Evolutionary conservation across 2,888 invertebrate genomes (phyloP).

Genomic region (Biston stratarius): DNA sequence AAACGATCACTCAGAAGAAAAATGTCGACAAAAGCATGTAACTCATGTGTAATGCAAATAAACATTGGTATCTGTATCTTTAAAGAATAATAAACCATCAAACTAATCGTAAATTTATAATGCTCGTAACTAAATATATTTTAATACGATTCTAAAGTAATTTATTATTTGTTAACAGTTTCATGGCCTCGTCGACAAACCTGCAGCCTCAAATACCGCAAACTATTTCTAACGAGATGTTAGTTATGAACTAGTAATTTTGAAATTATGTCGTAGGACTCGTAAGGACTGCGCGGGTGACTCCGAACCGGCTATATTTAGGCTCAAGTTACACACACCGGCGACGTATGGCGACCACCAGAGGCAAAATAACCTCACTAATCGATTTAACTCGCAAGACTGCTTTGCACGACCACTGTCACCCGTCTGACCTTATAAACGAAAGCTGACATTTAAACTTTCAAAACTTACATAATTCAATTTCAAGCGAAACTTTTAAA

Average conservation of each 20-base stretch:
- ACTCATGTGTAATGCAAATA: no score
- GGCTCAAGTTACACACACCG: conserved; percentile 58
- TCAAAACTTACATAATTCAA: conserved; percentile 52
- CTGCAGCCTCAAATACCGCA: background rate
- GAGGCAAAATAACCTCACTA: conserved; percentile 63
- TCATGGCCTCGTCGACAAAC: conserved; percentile 2
- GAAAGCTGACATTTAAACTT: conserved; percentile 62
- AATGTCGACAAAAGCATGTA: no score
- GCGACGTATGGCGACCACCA: conserved; percentile 71
- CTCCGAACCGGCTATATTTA: conserved; percentile 71
- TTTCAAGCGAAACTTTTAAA: conserved; percentile 34
- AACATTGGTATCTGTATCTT: no score
- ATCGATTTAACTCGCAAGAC: conserved; percentile 68
- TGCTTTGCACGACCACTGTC: conserved; percentile 64
- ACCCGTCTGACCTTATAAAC: conserved; percentile 56
- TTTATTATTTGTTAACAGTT: conserved; percentile 6
- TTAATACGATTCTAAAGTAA: background rate
- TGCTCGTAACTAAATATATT: background rate
- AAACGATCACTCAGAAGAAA: no score
- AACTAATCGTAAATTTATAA: background rate
- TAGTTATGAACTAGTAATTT: conserved; percentile 24
- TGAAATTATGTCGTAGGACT: conserved; percentile 44
- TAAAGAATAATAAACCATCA: background rate
- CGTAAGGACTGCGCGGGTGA: conserved; percentile 61
- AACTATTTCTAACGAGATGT: conserved; percentile 6